Evolutionary conservation across 2,113 vertebrate species (phyloP).

Genomic region (Tachysurus vachellii): DNA sequence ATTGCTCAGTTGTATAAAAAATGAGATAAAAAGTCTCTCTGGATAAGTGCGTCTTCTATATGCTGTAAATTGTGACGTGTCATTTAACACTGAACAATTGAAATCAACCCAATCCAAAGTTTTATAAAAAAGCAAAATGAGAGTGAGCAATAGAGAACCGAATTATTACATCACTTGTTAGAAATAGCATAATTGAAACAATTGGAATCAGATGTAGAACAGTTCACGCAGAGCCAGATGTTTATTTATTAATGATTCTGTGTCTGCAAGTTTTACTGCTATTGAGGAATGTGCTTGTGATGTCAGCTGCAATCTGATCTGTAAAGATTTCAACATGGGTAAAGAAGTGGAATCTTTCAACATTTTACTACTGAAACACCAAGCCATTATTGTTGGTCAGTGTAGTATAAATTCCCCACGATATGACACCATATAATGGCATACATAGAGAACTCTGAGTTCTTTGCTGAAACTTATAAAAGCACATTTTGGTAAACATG

Average conservation of each 20-base stretch:
- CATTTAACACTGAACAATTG: not conserved
- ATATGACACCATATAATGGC: not conserved
- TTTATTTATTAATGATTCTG: slow-evolving; percentile 3
- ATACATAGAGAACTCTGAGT: too few species aligned
- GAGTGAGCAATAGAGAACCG: not conserved
- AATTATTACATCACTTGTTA: slow-evolving; percentile 8
- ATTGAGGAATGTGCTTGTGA: slow-evolving; percentile 20
- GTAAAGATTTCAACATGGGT: not conserved
- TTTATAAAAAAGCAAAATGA: not conserved
- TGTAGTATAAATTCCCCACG: not conserved
- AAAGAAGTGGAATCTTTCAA: slow-evolving; percentile 6
- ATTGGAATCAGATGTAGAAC: not conserved
- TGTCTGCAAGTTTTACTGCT: slow-evolving; percentile 12
- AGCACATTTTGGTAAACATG: not conserved
- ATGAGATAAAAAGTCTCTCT: too few species aligned
- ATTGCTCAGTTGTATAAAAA: too few species aligned
- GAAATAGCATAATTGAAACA: slow-evolving; percentile 12
- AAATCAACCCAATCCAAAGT: not conserved
- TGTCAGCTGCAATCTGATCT: not conserved
- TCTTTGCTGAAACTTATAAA: not conserved
- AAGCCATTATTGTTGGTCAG: slow-evolving; percentile 4
- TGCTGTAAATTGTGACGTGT: not conserved
- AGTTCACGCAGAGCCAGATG: not conserved
- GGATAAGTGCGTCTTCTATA: too few species aligned
- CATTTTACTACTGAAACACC: not conserved